A percentile compares a stretch with the other conserved stretches of the same genome.
These are phyloP conservation scores for Eretmochelys imbricata DNA, from an alignment of 2,113 vertebrate species.

Conservation along the genomic window DNA sequence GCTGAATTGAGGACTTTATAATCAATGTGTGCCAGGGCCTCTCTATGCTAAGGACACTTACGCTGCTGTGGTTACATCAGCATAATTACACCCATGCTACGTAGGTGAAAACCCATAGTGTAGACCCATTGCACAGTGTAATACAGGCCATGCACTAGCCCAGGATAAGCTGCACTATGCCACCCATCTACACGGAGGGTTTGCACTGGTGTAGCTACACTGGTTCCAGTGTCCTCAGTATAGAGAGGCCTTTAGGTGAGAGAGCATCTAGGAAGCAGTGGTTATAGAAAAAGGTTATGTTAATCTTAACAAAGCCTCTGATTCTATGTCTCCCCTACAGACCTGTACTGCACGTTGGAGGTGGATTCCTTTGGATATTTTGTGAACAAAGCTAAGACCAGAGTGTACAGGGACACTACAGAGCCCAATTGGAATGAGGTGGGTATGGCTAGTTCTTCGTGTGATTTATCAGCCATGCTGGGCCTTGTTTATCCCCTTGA, in stretches of 20 bases:
- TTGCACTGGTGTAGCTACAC: neutral
- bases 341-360: conserved; percentile 94
- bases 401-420: conserved; percentile 91
- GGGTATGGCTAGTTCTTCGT: conserved; percentile 21
- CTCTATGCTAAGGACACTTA: neutral
- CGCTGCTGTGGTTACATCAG: neutral
- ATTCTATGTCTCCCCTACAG: conserved; percentile 66
- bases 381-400: conserved; percentile 96
- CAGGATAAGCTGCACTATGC: neutral
- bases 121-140: too few relatives aligned
- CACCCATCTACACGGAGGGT: neutral
- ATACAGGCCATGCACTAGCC: neutral
- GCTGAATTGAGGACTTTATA: neutral
- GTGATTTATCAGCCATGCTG: neutral
- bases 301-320: neutral
- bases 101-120: neutral
- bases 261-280: neutral
- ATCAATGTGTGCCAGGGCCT: neutral
- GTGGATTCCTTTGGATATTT: conserved; percentile 98
- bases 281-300: neutral
- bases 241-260: neutral
- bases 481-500: rapidly evolving
- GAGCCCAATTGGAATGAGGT: conserved; percentile 98
- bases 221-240: neutral
- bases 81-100: neutral